phyloP scores from a whole-genome alignment of 2,113 vertebrate species.

The Chauna torquata region DNA sequence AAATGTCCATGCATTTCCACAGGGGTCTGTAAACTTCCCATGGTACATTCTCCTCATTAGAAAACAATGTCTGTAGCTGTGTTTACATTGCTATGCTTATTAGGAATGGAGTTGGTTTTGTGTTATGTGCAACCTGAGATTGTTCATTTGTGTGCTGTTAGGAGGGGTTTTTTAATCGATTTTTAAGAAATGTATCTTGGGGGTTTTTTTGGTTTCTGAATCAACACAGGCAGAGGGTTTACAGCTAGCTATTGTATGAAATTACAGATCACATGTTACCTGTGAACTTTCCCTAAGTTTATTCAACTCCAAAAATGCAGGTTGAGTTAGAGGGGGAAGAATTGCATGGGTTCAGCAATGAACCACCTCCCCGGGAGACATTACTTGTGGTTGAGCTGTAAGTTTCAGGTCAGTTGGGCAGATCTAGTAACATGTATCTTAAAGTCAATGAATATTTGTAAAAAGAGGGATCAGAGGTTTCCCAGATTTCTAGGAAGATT shows the following conservation, averaged over 20 bases:
- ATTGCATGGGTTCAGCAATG: background rate
- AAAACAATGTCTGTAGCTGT: slow-evolving; percentile 51
- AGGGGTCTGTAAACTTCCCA: slow-evolving; percentile 57
- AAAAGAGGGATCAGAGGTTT: background rate
- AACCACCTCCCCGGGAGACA: background rate
- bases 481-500: background rate
- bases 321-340: background rate
- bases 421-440: background rate
- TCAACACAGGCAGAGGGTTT: slow-evolving; percentile 49
- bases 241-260: slow-evolving; percentile 46
- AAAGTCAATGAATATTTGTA: background rate
- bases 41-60: slow-evolving; percentile 42
- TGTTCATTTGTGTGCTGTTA: slow-evolving; percentile 18
- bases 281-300: slow-evolving; percentile 36
- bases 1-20: slow-evolving; percentile 1
- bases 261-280: slow-evolving; percentile 30
- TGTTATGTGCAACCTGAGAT: slow-evolving; percentile 55
- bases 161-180: slow-evolving; percentile 9
- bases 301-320: background rate
- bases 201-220: slow-evolving; percentile 56
- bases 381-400: background rate
- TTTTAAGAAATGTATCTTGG: slow-evolving; percentile 55
- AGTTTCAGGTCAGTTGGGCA: background rate
- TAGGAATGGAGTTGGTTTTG: slow-evolving; percentile 19
- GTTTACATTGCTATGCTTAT: slow-evolving; percentile 52